Evolutionary conservation across 2,797 vertebrate species (phyloP), one percentile per base, ranked within the genome.

Genomic region (Podargus strigoides): DNA sequence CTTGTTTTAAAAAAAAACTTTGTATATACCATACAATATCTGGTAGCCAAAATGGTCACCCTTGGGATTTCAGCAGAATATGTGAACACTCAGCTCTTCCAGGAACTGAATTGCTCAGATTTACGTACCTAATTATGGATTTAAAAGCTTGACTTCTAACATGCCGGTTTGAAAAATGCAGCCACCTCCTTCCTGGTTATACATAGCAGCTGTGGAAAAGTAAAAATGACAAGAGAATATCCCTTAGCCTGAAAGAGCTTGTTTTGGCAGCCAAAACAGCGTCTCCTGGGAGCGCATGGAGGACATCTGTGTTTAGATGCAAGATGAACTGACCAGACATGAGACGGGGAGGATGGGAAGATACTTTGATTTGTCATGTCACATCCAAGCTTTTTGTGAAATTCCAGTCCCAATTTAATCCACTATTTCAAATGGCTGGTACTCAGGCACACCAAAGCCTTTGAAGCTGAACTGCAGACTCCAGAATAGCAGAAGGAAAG

Each of bases 81-180:
- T 15, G 10, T 26, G 73, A 83, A 78, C 0, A 0, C 44, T 89
- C 64, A 39, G 50, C 22, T 75, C 52, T 68, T 88, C 42, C 17
- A 27, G 50, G 42, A 91, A 84, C 6, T 3, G 8, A 83, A 72
- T 82, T 1, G 0, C 24, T 78, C 39, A 27, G 50, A 67, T 55
- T 63, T 73, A 46, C 6, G 0, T 47, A 69, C n/a, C n/a, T 84
- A 68, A 73, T 55, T 55, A 80, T n/a, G 46, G 66, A 70, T 56
- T 91, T 95, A 66, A 89, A 92, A 81, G 23, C 49, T 89, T 94
- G 55, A 81, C 42, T 84, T 81, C 46, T 50, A 46, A 37, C 12
- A n/a, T 27, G n/a, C n/a, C 3, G 1, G 41, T 89, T 68, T 89
- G 73, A 86, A 91, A 93, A 89, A 55, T 27, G 47, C 2, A 1